phyloP scores from a whole-genome alignment of 2,113 vertebrate genomes.

The Poeciliopsis prolifica region DNA sequence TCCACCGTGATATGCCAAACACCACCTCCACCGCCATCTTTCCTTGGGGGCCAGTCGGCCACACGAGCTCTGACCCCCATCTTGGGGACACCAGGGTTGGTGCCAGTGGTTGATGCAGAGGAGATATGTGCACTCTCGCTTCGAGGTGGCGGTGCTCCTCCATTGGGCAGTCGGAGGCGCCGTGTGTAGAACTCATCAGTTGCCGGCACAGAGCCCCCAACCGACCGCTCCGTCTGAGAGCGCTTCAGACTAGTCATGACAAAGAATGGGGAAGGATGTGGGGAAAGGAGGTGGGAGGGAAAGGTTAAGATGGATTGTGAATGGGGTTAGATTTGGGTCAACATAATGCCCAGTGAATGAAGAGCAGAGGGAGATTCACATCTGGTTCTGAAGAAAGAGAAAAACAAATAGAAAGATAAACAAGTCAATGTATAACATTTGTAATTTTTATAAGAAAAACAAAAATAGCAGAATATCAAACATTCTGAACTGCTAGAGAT shows the following conservation, averaged over 20 bases:
- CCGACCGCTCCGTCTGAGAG: slow-evolving; percentile 96
- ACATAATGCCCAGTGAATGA: slow-evolving; percentile 56
- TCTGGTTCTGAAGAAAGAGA: slow-evolving; percentile 54
- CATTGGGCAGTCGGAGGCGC: slow-evolving; percentile 94
- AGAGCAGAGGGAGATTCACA: slow-evolving; percentile 52
- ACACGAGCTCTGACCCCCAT: slow-evolving; percentile 98
- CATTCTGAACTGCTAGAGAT: neutral
- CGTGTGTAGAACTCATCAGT: slow-evolving; percentile 96
- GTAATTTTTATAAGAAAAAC: neutral
- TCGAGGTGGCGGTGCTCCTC: slow-evolving; percentile 91
- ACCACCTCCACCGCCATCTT: slow-evolving; percentile 84
- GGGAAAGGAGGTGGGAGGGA: slow-evolving; percentile 44
- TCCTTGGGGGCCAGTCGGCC: slow-evolving; percentile 97
- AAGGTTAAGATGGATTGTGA: slow-evolving; percentile 43
- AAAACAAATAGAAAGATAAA: slow-evolving; percentile 19
- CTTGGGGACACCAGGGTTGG: slow-evolving; percentile 95
- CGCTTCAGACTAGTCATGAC: slow-evolving; percentile 98
- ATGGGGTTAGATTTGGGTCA: slow-evolving; percentile 53
- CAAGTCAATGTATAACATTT: neutral
- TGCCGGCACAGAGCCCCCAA: slow-evolving; percentile 88
- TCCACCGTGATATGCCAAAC: slow-evolving; percentile 85
- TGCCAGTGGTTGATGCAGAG: slow-evolving; percentile 77
- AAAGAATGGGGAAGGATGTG: slow-evolving; percentile 56
- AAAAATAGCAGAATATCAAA: neutral
- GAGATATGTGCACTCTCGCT: slow-evolving; percentile 94